phyloP scores from a whole-genome alignment of 2,113 vertebrate genomes.

The Brienomyrus longianalis region DNA sequence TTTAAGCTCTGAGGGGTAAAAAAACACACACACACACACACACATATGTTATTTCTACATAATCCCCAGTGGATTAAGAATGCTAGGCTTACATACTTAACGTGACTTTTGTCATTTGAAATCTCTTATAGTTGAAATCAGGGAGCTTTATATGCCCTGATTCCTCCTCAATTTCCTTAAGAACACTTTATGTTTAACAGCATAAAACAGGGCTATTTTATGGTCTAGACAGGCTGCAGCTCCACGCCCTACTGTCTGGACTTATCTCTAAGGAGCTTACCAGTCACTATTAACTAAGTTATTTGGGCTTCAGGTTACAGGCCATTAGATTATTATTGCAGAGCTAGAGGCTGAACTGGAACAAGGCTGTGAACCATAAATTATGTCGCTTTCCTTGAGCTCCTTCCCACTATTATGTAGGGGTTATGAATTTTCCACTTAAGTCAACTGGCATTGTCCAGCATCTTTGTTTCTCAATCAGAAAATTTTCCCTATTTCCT shows the following conservation, averaged over 20 bases:
- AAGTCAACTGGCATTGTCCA: not conserved
- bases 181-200: not conserved
- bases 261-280: not conserved
- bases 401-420: not conserved
- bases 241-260: not conserved
- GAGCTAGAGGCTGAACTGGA: not conserved
- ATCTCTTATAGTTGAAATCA: not conserved
- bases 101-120: not conserved
- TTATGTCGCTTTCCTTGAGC: not conserved
- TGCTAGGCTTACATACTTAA: not conserved
- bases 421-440: not conserved
- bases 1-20: not conserved
- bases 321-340: not conserved
- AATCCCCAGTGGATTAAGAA: not conserved
- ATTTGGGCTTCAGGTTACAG: conserved; percentile 15
- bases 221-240: not conserved
- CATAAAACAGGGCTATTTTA: not conserved
- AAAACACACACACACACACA: not conserved
- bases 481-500: not conserved
- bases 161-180: not conserved
- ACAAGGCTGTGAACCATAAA: not conserved
- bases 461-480: not conserved
- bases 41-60: not conserved
- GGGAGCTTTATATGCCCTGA: not conserved
- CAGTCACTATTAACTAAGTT: not conserved